phyloP scores from a whole-genome alignment of 2,797 vertebrate genomes.

The Syngnathus acus region DNA sequence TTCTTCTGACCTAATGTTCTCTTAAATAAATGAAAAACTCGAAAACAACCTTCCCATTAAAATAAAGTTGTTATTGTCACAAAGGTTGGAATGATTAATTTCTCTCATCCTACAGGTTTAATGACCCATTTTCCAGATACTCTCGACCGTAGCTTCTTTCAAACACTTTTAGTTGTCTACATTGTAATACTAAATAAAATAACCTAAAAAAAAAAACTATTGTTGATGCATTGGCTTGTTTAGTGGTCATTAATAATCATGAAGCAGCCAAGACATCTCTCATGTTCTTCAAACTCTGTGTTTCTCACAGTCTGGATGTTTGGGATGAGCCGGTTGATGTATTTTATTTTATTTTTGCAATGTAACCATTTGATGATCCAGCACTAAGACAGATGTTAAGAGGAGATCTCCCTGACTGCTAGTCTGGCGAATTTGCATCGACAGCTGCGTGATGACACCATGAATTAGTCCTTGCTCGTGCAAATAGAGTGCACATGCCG shows the following conservation, averaged over 20 bases:
- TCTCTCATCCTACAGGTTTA: too few relatives aligned
- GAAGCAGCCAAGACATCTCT: neutral
- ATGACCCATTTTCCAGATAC: too few relatives aligned
- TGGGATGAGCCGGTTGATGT: neutral
- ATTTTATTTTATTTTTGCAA: conserved; percentile 16
- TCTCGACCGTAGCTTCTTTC: too few relatives aligned
- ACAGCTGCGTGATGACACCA: conserved; percentile 63
- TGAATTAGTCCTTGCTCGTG: conserved; percentile 60
- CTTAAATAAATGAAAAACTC: neutral
- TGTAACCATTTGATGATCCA: conserved; percentile 17
- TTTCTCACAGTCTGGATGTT: too few relatives aligned
- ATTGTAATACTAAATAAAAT: too few relatives aligned
- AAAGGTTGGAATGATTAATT: too few relatives aligned
- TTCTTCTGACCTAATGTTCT: neutral
- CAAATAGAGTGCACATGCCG: conserved; percentile 60
- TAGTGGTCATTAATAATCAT: too few relatives aligned
- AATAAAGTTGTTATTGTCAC: too few relatives aligned
- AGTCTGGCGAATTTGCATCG: conserved; percentile 48
- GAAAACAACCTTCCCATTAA: too few relatives aligned
- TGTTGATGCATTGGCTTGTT: too few relatives aligned
- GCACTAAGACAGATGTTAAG: conserved; percentile 29
- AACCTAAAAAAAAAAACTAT: too few relatives aligned
- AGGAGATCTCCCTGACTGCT: conserved; percentile 38
- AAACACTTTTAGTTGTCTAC: too few relatives aligned
- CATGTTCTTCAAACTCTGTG: neutral